Evolutionary conservation across 2,888 invertebrate species (phyloP), one percentile per base, ranked within the genome.

Genomic region (Leucophenga maculata): DNA sequence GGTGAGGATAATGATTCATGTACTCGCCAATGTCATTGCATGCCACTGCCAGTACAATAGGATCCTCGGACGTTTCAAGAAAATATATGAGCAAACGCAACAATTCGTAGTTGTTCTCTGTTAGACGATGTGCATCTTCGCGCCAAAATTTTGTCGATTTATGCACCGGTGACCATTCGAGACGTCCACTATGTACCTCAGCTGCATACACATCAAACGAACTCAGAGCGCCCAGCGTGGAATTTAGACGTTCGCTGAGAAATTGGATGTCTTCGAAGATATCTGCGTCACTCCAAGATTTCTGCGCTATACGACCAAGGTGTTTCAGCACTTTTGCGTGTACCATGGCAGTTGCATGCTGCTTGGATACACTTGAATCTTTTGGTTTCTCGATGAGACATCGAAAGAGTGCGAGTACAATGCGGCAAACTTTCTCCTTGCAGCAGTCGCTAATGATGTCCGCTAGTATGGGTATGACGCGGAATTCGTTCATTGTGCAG

Each of bases 151-250:
- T 97, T 64, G 97, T 96, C 4, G 97, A 97, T 88, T 97, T 97
- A 90, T 99, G 99, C 48, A 99, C 99, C 0, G 99, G 99, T 11
- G 97, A 97, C 99, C 99, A 99, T 89, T 98, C 98, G 83, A 99
- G 91, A 44, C 91, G 90, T 78, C 91, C 91, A 66, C 96, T 96
- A 89, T 95, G 95, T 59, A 97, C 92, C 90, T 99, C 99, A 0
- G 97, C 97, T 44, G 97, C 93, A 86, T 99, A 99, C 89, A 99
- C 99, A 89, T 99, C 99, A 89, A 98, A 98, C 0, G 98, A 98
- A 89, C 96, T 97, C 72, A 98, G 91, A 90, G 98, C 97, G 88
- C 97, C 97, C 26, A 99, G 97, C 65, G 96, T 96, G 73, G 93
- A 92, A 87, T 97, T 96, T 64, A 99, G 91, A 84, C 94, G 95